Base-by-base conservation (phyloP, 1,140 invertebrate genomes). In the Anastrepha obliqua region DNA sequence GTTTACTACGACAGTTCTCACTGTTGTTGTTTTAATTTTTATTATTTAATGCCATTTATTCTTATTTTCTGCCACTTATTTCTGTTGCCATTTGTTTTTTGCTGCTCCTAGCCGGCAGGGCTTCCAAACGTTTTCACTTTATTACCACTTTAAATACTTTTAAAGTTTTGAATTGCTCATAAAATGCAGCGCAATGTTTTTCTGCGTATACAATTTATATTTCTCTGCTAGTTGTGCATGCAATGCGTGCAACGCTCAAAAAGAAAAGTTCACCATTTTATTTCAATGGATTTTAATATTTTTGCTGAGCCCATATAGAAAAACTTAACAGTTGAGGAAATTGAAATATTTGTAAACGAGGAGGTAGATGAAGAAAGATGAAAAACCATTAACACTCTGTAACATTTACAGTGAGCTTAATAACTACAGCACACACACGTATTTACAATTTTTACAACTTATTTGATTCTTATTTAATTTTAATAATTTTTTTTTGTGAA, bases 101-200 rank as follows among this genome's bases (percentile, higher is more conserved):
- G 15, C 60, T 62, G 11, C 13, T 62, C 8, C 60, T 29, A 29
- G 29, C 29, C 29, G 29, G 29, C 29, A 29, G 29, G 29, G 29
- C 29, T 29, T 29, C 11, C 42, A 44, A 47, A 3, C 67, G 67
- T 2, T 47, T 74, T 74, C 42, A 47, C 42, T 74, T 47, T 74
- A 74, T 74, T 42, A 44, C 67, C 67, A 74, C 67, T 74, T 74
- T 74, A 74, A 74, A 74, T 8, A 74, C 67, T 74, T 74, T 74
- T 74, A 47, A 74, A 74, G 42, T 47, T 74, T 74, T 74, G 67
- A 74, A 47, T 47, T 39, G 67, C 67, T 44, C 67, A 17, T 74
- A 44, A 74, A 74, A 74, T 44, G 17, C 67, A 74, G 17, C 15
- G 17, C 42, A 47, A 74, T 74, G 67, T 74, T 74, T 29, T 3